These are phyloP conservation scores for Corythaixoides concolor DNA, from an alignment of 2,113 vertebrate species.

Conservation along the genomic window DNA sequence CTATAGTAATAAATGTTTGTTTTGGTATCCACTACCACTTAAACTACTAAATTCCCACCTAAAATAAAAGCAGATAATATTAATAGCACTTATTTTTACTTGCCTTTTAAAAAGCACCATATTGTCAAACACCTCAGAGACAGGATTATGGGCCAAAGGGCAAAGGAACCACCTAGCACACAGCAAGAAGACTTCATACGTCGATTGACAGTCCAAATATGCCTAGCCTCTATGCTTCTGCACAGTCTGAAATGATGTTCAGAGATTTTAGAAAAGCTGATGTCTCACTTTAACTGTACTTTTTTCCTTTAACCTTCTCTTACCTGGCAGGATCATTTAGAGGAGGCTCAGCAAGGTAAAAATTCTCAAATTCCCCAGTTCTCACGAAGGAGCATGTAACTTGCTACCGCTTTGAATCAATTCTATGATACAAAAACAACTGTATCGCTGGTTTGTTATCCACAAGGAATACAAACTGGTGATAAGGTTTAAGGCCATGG, in stretches of 20 bases:
- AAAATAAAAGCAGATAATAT: background rate
- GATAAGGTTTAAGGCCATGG: background rate
- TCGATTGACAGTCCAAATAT: background rate
- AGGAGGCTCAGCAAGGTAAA: background rate
- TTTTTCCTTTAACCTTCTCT: background rate
- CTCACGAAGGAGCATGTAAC: fast-evolving
- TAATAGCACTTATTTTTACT: background rate
- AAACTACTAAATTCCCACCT: background rate
- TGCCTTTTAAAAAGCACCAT: background rate
- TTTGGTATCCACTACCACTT: background rate
- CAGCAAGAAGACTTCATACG: background rate
- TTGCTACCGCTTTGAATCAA: background rate
- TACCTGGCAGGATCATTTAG: background rate
- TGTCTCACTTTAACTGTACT: background rate
- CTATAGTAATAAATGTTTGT: background rate
- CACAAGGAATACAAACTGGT: background rate
- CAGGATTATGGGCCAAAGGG: background rate
- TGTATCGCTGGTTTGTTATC: background rate
- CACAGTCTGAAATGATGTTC: background rate
- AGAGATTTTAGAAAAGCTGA: background rate
- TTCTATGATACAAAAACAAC: background rate
- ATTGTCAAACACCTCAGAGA: background rate
- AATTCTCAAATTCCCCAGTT: background rate
- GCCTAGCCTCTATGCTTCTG: background rate
- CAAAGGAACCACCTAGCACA: background rate